A percentile compares a stretch with the other conserved stretches of the same genome.
Evolutionary conservation across 2,113 vertebrate genomes (phyloP).

Genomic region (Falco punctatus): DNA sequence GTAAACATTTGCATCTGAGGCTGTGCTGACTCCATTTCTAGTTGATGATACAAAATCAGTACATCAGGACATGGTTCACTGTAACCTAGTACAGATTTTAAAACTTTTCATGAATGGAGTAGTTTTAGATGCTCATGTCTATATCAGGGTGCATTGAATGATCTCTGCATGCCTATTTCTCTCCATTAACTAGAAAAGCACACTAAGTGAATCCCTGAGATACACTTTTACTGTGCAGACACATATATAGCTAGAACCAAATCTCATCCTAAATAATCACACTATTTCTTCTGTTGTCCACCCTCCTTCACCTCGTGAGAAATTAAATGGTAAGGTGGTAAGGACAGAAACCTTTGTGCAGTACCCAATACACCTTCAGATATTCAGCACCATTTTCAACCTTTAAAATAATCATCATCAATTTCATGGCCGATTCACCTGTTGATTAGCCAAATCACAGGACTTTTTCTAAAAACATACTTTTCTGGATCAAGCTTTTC

Average conservation of each 20-base stretch:
- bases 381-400: background rate
- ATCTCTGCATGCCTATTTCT: background rate
- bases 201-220: background rate
- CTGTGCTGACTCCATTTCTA: background rate
- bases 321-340: background rate
- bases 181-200: background rate
- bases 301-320: background rate
- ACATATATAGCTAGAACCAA: background rate
- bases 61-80: background rate
- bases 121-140: background rate
- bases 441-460: background rate
- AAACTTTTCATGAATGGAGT: background rate
- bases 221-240: background rate
- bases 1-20: background rate
- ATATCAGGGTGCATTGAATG: background rate
- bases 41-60: background rate
- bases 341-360: background rate
- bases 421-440: background rate
- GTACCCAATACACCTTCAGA: background rate
- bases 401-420: background rate
- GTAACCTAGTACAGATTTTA: background rate
- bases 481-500: background rate
- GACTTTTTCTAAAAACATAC: background rate
- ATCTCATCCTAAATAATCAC: background rate
- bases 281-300: background rate